phyloP scores from a whole-genome alignment of 2,113 vertebrate species.

The Microcebus jonahi region DNA sequence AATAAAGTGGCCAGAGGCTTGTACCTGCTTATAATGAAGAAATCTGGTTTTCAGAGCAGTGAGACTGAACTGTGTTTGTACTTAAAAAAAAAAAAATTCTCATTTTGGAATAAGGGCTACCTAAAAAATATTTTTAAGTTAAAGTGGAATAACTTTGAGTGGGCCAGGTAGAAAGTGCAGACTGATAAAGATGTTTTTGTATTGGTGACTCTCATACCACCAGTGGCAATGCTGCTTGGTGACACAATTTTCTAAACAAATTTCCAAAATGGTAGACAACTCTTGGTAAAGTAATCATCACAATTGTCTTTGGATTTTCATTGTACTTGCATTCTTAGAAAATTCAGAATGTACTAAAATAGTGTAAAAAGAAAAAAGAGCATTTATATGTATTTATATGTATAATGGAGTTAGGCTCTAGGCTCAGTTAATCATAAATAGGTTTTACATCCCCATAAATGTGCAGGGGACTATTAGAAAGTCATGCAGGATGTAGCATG shows the following conservation, averaged over 20 bases:
- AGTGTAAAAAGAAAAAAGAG: neutral
- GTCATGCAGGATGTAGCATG: fast-evolving
- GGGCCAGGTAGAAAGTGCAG: neutral
- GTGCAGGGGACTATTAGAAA: neutral
- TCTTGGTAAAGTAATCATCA: neutral
- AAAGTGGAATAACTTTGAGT: neutral
- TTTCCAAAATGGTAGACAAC: neutral
- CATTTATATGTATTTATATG: neutral
- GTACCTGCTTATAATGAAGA: neutral
- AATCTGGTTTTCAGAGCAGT: neutral
- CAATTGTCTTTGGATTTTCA: neutral
- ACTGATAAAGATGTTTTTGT: neutral
- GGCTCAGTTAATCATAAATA: neutral
- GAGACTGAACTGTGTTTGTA: neutral
- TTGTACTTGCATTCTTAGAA: neutral
- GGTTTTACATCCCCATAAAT: neutral
- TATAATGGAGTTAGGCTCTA: neutral
- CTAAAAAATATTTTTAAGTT: neutral
- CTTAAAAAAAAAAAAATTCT: neutral
- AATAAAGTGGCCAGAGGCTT: neutral
- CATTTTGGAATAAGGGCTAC: neutral
- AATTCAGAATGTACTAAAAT: neutral
- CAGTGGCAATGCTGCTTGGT: neutral
- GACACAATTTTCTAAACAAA: neutral
- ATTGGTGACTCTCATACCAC: neutral